Conservation (phyloP, 2,797 vertebrate species). For the Spheniscus humboldti region DNA sequence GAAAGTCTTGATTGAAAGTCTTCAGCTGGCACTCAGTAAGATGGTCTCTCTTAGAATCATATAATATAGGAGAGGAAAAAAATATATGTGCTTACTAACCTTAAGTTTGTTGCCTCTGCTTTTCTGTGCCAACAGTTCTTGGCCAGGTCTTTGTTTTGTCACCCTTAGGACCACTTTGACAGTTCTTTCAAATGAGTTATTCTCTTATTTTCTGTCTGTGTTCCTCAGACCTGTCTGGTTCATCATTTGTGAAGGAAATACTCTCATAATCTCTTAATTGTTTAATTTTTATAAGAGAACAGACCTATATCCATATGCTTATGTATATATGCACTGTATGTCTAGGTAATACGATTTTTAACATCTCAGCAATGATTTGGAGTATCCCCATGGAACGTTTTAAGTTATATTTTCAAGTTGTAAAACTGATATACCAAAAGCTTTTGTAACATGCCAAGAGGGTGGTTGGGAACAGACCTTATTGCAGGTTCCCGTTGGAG, state of each 20-base stretch:
- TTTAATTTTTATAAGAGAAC: neutral
- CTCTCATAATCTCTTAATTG: neutral
- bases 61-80: neutral
- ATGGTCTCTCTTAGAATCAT: neutral
- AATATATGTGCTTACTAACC: rapidly evolving
- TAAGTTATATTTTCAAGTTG: neutral
- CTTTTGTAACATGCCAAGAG: neutral
- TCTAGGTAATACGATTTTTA: neutral
- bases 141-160: neutral
- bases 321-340: neutral
- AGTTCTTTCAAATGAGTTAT: neutral
- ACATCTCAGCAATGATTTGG: neutral
- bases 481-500: neutral
- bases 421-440: neutral
- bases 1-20: constrained; percentile 1
- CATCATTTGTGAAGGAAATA: neutral
- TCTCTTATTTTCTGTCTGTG: neutral
- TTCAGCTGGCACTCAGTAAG: neutral
- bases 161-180: neutral
- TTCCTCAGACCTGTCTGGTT: neutral
- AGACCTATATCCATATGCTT: neutral
- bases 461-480: neutral
- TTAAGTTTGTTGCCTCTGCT: neutral
- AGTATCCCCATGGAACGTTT: neutral
- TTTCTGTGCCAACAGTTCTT: neutral